A percentile compares a stretch with the other conserved stretches of the same genome.
Conservation (phyloP, 1,140 invertebrate genomes). For the Delia radicum region DNA sequence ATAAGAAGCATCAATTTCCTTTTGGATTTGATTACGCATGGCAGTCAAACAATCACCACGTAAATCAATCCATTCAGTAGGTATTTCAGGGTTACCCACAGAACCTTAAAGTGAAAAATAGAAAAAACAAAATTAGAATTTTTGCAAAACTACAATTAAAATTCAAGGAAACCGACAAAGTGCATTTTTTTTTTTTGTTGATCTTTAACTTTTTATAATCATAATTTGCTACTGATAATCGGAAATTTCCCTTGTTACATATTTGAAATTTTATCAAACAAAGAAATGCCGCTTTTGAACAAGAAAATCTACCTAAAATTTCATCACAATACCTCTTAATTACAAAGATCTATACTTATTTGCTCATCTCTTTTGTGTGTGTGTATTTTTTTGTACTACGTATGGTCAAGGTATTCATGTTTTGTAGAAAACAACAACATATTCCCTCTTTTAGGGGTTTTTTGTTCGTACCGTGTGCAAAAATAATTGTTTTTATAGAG, state of each 20-base stretch:
- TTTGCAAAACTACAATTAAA: no score
- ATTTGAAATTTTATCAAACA: background rate
- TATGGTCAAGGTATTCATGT: background rate
- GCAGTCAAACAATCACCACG: constrained; percentile 61
- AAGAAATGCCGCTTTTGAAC: background rate
- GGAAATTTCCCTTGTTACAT: no score
- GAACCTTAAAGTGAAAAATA: background rate
- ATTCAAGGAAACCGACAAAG: no score
- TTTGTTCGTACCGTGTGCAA: background rate
- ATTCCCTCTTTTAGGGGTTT: background rate
- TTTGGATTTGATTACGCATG: constrained; percentile 72
- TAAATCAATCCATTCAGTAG: constrained; percentile 67
- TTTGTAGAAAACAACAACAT: no score
- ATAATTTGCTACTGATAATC: no score
- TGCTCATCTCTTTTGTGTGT: background rate
- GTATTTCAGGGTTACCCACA: background rate
- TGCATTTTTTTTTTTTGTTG: no score
- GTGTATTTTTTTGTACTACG: background rate
- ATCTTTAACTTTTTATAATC: no score
- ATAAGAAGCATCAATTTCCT: constrained; percentile 75
- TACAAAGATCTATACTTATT: background rate
- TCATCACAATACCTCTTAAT: background rate
- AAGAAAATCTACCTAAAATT: background rate
- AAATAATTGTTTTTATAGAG: background rate
- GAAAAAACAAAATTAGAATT: background rate